Evolutionary conservation across 2,888 invertebrate genomes (phyloP), one percentile per base, ranked within the genome.

Genomic region (Ashinkailepas kermadecensis): DNA sequence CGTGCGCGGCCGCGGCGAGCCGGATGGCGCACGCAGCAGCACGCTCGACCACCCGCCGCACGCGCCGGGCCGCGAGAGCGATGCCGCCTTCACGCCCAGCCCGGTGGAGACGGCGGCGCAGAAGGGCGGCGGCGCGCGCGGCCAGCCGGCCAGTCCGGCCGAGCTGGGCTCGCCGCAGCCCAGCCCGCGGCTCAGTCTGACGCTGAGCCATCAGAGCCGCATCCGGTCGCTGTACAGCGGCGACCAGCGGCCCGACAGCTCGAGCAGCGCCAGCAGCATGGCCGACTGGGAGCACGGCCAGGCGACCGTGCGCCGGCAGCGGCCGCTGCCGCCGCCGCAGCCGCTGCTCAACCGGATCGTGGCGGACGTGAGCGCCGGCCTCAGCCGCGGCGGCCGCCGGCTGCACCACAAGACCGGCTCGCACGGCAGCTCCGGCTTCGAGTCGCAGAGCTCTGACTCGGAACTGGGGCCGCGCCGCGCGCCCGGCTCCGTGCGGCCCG

Each of bases 211-310:
- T 86, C 95, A 95, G 88, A 93, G 93, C 6, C 91, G 94, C 85
- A 94, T 95, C 83, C 89, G 94, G 83, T 95, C 92, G 83, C 89
- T 95, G 9, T 95, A 95, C 87, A 86, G 88, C 81, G 88, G 88
- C 21, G 84, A 83, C 59, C 83, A 83, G 78, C 81, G 84, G 39
- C 83, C 83, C 18, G 85, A 83, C 82, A 83, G 81, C 81, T 84
- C 83, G 1, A 93, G 93, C 86, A 95, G 95, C 0, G 92, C 94
- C 6, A 95, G 95, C 86, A 93, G 93, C 11, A 93, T 94, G 70
- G 94, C 94, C 0, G 96, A 96, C 87, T 96, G 95, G 95, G 96
- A 96, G 86, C 95, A 92, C 78, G 95, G 95, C 0, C 94, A 95
- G 86, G 93, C 94, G 23, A 96, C 96, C 0, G 94, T 96, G 0